Evolutionary conservation across 2,797 vertebrate genomes (phyloP).

Genomic region (Protonibea diacanthus): DNA sequence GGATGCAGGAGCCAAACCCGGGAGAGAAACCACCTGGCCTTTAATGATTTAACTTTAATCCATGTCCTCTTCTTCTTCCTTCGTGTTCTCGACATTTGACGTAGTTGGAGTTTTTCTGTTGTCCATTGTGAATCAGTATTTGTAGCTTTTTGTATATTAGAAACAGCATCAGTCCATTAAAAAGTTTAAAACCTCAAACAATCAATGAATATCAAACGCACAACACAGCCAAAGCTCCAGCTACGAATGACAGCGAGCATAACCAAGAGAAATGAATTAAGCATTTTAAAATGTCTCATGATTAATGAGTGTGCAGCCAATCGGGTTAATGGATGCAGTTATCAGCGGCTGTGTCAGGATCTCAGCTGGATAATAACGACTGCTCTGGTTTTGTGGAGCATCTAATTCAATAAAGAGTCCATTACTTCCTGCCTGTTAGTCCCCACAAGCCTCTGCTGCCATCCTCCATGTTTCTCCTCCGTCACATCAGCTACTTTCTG

Average conservation of each 20-base stretch:
- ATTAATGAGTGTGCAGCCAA: constrained; percentile 44
- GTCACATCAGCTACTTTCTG: constrained; percentile 2
- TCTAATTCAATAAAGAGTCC: constrained; percentile 82
- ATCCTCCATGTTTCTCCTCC: constrained; percentile 2
- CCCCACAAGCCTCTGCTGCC: constrained; percentile 31
- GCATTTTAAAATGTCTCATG: constrained; percentile 15
- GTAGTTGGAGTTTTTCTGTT: background rate
- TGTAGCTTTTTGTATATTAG: background rate
- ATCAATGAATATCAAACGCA: background rate
- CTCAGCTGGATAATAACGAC: constrained; percentile 70
- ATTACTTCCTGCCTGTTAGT: constrained; percentile 71
- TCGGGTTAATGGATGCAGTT: constrained; percentile 65
- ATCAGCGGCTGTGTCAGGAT: constrained; percentile 63
- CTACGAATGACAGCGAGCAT: background rate
- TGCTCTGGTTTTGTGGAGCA: constrained; percentile 67
- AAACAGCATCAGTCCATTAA: background rate
- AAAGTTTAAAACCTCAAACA: background rate
- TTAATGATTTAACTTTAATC: too few species aligned
- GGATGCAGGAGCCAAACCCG: too few species aligned
- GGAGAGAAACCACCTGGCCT: too few species aligned
- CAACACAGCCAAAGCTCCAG: background rate
- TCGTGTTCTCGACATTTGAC: too few species aligned
- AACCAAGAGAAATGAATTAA: background rate
- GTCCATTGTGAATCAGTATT: background rate
- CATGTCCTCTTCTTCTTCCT: too few species aligned